Evolutionary conservation across 2,113 vertebrate species (phyloP), one percentile per base, ranked within the genome.

Genomic region (Polypterus senegalus): DNA sequence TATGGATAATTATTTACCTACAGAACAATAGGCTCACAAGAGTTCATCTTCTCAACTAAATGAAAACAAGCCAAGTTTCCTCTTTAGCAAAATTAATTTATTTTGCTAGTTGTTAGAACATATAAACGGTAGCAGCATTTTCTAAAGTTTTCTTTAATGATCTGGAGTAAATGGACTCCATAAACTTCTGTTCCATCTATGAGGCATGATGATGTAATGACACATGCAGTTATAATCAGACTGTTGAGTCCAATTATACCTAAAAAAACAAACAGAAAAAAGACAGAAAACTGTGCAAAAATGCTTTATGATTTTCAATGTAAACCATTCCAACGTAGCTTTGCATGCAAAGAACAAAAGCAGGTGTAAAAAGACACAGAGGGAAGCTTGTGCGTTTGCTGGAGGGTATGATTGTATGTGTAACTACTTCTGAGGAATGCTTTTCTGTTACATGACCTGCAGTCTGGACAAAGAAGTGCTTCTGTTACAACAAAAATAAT

Each of bases 1-100:
- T 81, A 88, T 79, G 79, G 79, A 78, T 84, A 86, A 86, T 88
- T 86, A 88, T 83, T 88, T 77, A 84, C 76, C 83, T 81, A 82
- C 65, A 65, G 78, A 73, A 79, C 84, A 84, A 66, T 73, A 66
- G 74, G 54, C 56, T 64, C 73, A 76, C 27, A 27, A 79, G 73
- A 78, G 79, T 77, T 82, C 74, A 76, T 72, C 73, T 79, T 65
- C 77, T 80, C 82, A 77, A 83, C 70, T 84, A 78, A 79, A 84
- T 81, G 73, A 78, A 77, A 63, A 77, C 72, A 74, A 74, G 71
- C 66, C 79, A 65, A 81, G 74, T 78, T 78, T 76, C 64, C 71
- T 52, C 7, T 52, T 52, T 52, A 10, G 10, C 51, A 52, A 52
- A 4, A 8, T 52, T 7, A 52, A 52, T 7, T 52, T 10, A 52